Evolutionary conservation across 2,797 vertebrate species (phyloP), one percentile per base, ranked within the genome.

Genomic region (Sebastes minor): DNA sequence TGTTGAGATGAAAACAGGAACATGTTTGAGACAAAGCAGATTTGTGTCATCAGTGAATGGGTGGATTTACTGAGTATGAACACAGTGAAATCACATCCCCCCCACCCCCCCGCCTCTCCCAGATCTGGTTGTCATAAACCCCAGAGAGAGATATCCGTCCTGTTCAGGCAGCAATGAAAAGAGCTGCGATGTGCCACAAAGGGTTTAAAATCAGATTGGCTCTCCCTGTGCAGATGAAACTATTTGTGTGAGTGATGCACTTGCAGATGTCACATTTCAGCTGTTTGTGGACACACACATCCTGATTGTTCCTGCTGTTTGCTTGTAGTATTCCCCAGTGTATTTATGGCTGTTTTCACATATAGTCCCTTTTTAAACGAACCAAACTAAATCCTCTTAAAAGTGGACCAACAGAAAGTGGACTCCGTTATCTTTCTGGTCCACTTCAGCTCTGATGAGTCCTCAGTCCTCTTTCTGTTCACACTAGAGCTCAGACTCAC

Each of bases 151-250:
- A 1, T 42, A 53, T 78, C n/a, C 28, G 49, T 82, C 56, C 46
- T 46, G 68, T 76, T 87, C 27, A 74, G 52, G 76, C 61, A 3
- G 61, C 27, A 9, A 22, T 59, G 66, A 56, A 28, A 81, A 66
- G 6, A 3, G 52, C 65, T 12, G n/a, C 6, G n/a, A 52, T 22
- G 33, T 0, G 4, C 55, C 69, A 6, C 9, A 22, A 7, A 65
- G 23, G 77, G 4, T 65, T 61, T 60, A 0, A 32, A 28, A 72
- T 78, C 71, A 22, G 46, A 73, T 81, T 53, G 53, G 1, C 25
- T 60, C 56, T 64, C 49, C 18, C 49, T 2, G 42, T 0, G 55
- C 3, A 55, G 8, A 30, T 42, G 42, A 46, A 46, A 46, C 42
- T 42, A 32, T 13, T 6, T 77, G 32, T 70, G 60, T 52, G 57